phyloP scores from a whole-genome alignment of 1,140 invertebrate species.

The Aphidius gifuensis region DNA sequence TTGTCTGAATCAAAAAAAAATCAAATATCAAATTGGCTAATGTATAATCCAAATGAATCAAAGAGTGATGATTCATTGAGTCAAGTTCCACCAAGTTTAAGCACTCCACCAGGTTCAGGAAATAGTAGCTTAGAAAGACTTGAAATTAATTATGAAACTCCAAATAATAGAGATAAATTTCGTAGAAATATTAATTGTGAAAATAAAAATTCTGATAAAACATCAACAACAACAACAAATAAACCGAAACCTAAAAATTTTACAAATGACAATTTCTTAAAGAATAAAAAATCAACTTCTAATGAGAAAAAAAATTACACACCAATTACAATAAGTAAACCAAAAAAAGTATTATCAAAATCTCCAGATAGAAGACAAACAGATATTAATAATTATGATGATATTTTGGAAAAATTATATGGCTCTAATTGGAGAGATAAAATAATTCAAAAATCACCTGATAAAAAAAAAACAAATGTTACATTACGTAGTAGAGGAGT shows the following conservation, averaged over 20 bases:
- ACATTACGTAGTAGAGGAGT: constrained; percentile 31
- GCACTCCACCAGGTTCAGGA: constrained; percentile 32
- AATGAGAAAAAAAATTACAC: constrained; percentile 6
- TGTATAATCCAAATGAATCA: constrained; percentile 35
- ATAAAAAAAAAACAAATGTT: constrained; percentile 42
- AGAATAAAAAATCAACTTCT: constrained; percentile 7
- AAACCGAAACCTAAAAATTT: constrained; percentile 8
- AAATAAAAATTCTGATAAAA: neutral
- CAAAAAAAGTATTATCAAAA: neutral
- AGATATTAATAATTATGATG: constrained; percentile 43
- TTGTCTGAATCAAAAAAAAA: constrained; percentile 41
- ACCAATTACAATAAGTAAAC: constrained; percentile 4
- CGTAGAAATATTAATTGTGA: constrained; percentile 7
- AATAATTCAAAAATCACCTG: constrained; percentile 30
- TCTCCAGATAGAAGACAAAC: constrained; percentile 1
- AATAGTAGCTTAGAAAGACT: constrained; percentile 51
- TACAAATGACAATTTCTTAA: constrained; percentile 24
- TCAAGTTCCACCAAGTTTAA: constrained; percentile 33
- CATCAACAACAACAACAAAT: neutral
- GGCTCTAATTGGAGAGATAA: constrained; percentile 53
- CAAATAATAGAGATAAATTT: constrained; percentile 49
- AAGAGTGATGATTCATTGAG: constrained; percentile 38
- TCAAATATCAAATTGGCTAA: constrained; percentile 46
- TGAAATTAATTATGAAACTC: constrained; percentile 49
- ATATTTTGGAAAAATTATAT: constrained; percentile 56